phyloP scores from a whole-genome alignment of 64 coral and sea anemone species.

The Montipora cactus region DNA sequence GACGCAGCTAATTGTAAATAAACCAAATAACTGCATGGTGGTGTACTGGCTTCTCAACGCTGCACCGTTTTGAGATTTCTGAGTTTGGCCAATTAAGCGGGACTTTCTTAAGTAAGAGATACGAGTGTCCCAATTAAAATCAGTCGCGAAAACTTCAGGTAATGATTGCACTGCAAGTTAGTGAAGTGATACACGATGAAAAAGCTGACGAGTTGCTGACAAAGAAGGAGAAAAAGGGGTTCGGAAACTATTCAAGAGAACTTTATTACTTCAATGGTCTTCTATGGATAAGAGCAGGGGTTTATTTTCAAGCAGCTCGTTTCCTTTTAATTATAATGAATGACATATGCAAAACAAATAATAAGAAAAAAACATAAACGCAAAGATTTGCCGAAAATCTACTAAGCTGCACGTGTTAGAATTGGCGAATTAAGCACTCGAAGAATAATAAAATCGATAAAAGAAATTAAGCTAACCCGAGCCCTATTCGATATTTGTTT shows the following conservation, averaged over 20 bases:
- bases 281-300: too few species aligned
- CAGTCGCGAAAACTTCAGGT: neutral
- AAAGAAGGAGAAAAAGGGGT: too few species aligned
- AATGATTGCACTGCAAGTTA: constrained; percentile 1
- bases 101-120: constrained; percentile 27
- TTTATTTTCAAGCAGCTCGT: too few species aligned
- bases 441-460: constrained; percentile 5
- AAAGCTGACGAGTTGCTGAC: too few species aligned
- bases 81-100: neutral
- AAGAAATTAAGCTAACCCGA: neutral
- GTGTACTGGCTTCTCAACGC: too few species aligned
- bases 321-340: neutral
- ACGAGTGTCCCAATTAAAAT: constrained; percentile 8
- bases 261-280: too few species aligned
- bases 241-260: too few species aligned
- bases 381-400: constrained; percentile 2
- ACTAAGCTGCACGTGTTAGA: too few species aligned
- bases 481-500: neutral
- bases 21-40: too few species aligned
- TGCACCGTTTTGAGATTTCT: too few species aligned
- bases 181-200: too few species aligned
- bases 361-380: neutral
- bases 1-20: too few species aligned
- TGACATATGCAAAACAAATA: neutral
- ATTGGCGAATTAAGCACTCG: constrained; percentile 5